Conservation (phyloP, 2,888 invertebrate species). For the Diplolepis rosae region DNA sequence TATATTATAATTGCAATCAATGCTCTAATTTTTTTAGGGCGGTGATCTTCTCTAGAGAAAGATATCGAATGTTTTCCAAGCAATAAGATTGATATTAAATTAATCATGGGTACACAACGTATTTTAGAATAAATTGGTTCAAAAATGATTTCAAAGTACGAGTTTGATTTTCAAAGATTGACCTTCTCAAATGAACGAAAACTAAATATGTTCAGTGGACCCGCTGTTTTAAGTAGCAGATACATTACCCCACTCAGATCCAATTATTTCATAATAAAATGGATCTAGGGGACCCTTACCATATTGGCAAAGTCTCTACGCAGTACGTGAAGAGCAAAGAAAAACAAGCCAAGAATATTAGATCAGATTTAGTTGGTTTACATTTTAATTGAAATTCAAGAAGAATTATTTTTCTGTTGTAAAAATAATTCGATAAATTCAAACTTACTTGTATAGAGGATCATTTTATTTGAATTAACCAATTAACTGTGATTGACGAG, state of each 20-base stretch:
- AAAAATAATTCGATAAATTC: neutral
- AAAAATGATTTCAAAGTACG: neutral
- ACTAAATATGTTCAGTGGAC: slow-evolving; percentile 9
- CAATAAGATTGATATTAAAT: neutral
- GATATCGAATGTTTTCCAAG: too few relatives aligned
- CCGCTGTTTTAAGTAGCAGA: slow-evolving; percentile 32
- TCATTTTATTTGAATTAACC: neutral
- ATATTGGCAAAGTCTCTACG: slow-evolving; percentile 10
- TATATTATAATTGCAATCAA: neutral
- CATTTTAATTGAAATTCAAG: neutral
- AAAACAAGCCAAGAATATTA: neutral
- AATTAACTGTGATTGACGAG: too few relatives aligned
- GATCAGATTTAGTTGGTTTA: neutral
- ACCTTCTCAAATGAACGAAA: neutral
- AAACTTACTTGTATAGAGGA: neutral
- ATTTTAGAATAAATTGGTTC: neutral
- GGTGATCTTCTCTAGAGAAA: neutral
- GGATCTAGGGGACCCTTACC: slow-evolving; percentile 61
- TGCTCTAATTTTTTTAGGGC: neutral
- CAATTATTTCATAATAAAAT: slow-evolving; percentile 65
- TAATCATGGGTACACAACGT: neutral
- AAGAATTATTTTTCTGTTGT: neutral
- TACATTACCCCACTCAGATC: slow-evolving; percentile 59
- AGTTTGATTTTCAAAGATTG: slow-evolving; percentile 13
- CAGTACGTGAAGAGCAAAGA: neutral